Evolutionary conservation across 30 jellyfish, hydroid and myxozoan genomes (phyloP), one percentile per base, ranked within the genome.

Genomic region (Aurelia coerulea): DNA sequence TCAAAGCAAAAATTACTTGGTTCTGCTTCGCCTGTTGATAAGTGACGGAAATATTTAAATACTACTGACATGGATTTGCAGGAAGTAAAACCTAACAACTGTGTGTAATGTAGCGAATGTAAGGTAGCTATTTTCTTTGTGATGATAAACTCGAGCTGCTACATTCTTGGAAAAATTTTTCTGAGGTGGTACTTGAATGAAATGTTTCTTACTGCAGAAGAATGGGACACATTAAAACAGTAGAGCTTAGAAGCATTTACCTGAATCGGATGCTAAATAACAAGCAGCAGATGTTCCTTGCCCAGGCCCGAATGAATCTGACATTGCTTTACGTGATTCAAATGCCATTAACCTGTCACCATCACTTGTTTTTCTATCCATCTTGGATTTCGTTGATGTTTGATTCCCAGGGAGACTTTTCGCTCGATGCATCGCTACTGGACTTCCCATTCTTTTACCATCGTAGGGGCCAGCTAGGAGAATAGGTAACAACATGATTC

Each of bases 371-470:
- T 65, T 79, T 39, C 89, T 64, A 35, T 58, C 62, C 63, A 15
- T 65, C 13, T 37, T 37, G 10, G 66, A 56, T 34, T 42, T 18
- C 1, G 67, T 75, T 37, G 62, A 8, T n/a, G 33, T 35, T n/a
- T 65, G 68, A 33, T 64, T 18, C 9, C 89, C 89, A 29, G 97
- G 97, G 33, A 62, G 74, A 76, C 97, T 90, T 35, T 82, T 83
- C 73, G 83, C 81, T 37, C 97, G 95, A 58, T 75, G 92, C 79
- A 90, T 50, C 10, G 94, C 70, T 17, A 62, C 79, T 7, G 97
- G 97, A 70, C 97, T 90, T 32, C 84, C 84, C 32, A 87, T 52
- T 46, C 95, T 77, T 74, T 68, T 39, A 8, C 85, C 92, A 65
- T 31, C 67, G 41, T n/a, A 76, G 10, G 52, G 9, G 7, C 31